A percentile compares a stretch with the other conserved stretches of the same genome.
phyloP scores from a whole-genome alignment of 2,797 vertebrate genomes.

The Leptatherina wallacei region DNA sequence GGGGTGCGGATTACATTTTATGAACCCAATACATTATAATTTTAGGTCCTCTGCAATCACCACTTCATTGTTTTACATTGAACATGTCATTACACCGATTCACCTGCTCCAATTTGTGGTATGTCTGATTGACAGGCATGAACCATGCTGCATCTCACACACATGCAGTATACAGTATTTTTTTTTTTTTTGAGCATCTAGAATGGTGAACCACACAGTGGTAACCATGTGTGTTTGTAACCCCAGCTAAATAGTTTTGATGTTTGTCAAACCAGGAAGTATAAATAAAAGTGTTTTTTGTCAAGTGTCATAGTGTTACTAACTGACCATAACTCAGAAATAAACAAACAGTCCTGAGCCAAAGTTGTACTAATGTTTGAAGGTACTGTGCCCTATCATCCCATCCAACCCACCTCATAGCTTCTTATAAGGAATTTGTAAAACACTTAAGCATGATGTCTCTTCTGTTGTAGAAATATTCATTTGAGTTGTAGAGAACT shows the following conservation, averaged over 20 bases:
- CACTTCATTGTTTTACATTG: slow-evolving; percentile 47
- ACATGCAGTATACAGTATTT: neutral
- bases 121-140: neutral
- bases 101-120: slow-evolving; percentile 41
- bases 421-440: neutral
- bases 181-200: neutral
- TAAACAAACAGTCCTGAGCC: too few relatives aligned
- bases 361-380: too few relatives aligned
- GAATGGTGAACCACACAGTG: too few relatives aligned
- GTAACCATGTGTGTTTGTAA: neutral
- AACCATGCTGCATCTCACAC: slow-evolving; percentile 11
- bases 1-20: slow-evolving; percentile 52
- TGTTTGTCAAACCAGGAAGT: too few relatives aligned
- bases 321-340: too few relatives aligned
- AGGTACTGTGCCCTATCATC: too few relatives aligned
- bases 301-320: too few relatives aligned
- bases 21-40: slow-evolving; percentile 49
- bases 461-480: neutral
- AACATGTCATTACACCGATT: slow-evolving; percentile 46
- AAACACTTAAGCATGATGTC: neutral
- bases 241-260: too few relatives aligned
- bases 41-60: slow-evolving; percentile 31
- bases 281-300: too few relatives aligned
- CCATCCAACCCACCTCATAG: too few relatives aligned
- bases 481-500: neutral